Base-by-base conservation (phyloP, 2,797 vertebrate genomes). In the Sarcophilus harrisii region DNA sequence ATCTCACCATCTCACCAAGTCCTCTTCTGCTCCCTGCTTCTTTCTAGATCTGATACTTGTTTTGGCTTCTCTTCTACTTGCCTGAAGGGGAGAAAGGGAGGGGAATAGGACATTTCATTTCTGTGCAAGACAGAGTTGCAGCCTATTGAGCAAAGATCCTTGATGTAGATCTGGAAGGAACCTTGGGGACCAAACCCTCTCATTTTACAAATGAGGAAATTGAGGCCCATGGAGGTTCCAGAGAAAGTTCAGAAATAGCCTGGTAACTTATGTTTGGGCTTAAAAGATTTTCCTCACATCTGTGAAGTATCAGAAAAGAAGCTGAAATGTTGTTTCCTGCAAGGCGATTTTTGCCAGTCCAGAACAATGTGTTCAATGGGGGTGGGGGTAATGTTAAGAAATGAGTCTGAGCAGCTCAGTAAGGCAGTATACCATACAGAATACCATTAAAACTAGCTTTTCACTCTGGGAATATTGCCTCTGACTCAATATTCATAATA, bases 1-100 rank as follows among this genome's bases (percentile, higher is more conserved):
- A 96, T 55, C 91, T 97, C 94, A 96, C 32, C 6, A 45, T 55
- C 91, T 97, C 94, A 96, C 38, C 6, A 45, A 87, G 73, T 87
- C 73, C 73, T 81, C 73, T 30, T 45, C 38, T 45, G 2, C 73
- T 27, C 73, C 38, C 38, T 3, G 24, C 21, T 87, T 87, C 73
- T 87, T 38, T 87, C 24, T 87, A 87, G 73, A 45, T 45, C 73
- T 11, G 18, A 8, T 21, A 24, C 16, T 24, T 45, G 73, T 29
- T 1, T 45, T 81, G 73, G 73, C 73, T 87, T 87, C 21, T 49
- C 38, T 9, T 87, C 73, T 45, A 45, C 21, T 87, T 87, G 21
- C 73, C 38, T 87, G 73, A 87, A 87, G 38, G 21, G n/a, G 73
- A 45, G 38, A 49, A 18, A 87, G 38, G 73, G 73, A 45, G 21